Evolutionary conservation across 2,888 invertebrate genomes (phyloP), one percentile per base, ranked within the genome.

Genomic region (Spodoptera exigua): DNA sequence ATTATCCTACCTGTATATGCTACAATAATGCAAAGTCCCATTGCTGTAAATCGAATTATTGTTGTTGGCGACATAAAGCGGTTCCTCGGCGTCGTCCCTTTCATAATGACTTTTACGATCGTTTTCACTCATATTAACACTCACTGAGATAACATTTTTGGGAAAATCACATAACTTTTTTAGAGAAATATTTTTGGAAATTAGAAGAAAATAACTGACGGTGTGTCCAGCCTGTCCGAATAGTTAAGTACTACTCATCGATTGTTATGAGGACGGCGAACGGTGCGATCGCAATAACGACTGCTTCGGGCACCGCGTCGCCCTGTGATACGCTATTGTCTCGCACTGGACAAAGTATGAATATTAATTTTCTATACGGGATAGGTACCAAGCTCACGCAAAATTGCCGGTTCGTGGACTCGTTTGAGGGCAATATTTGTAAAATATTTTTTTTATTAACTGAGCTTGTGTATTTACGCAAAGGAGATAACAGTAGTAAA

Each of bases 1-100:
- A 54, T 46, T 71, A n/a, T n/a, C n/a, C n/a, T 87, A 94, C 94
- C 94, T 94, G 91, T 94, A 94, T 79, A 94, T 94, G 69, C 94
- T 94, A 87, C 95, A 95, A 89, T 95, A 95, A 87, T 95, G 94
- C 80, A 92, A 87, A 43, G 95, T 95, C 79, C 95, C 95, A 89
- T 95, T 95, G 86, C 95, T 95, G 81, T 94, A 94, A 66, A 94
- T 85, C 13, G 94, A 94, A 73, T 92, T 92, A 71, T 94, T 92
- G 66, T 93, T 93, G 69, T 91, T 90, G 12, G 90, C 86, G 7
- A 85, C 85, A 70, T 94, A 93, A 44, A 91, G 78, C 10, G 85
- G 83, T 60, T 91, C 92, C 61, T 90, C 89, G 21, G 77, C 72
- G 34, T 90, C 89, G 40, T 92, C 90, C 68, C 82, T 87, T 35